These are phyloP conservation scores for Hemichromis elongatus DNA, from an alignment of 2,113 vertebrate species.

Conservation along the genomic window DNA sequence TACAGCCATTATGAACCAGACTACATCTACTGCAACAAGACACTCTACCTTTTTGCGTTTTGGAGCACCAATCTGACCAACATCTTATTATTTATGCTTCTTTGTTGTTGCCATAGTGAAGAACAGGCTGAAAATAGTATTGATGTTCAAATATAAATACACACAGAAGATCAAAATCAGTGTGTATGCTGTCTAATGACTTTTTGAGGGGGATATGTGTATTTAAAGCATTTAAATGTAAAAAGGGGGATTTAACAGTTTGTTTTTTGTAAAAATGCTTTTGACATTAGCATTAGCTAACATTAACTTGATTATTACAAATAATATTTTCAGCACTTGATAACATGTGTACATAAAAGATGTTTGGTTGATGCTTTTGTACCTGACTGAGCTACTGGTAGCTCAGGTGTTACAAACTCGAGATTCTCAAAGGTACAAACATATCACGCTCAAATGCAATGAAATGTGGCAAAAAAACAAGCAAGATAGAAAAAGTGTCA, in stretches of 20 bases:
- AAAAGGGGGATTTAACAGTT: background rate
- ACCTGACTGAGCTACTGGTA: background rate
- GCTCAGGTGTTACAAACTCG: background rate
- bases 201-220: rapidly evolving
- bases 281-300: background rate
- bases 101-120: background rate
- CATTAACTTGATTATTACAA: rapidly evolving
- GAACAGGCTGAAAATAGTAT: background rate
- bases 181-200: background rate
- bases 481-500: no score
- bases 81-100: constrained; percentile 17
- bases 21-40: constrained; percentile 66
- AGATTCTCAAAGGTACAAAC: background rate
- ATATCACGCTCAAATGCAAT: background rate
- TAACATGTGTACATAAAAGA: background rate
- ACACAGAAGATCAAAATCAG: rapidly evolving
- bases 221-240: background rate
- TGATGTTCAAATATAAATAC: background rate
- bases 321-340: background rate
- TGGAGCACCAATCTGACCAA: constrained; percentile 64
- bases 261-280: background rate
- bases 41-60: constrained; percentile 71
- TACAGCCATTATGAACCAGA: constrained; percentile 71
- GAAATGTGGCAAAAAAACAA: background rate
- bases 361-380: background rate